Evolutionary conservation across 2,113 vertebrate species (phyloP).

Genomic region (Limanda limanda): DNA sequence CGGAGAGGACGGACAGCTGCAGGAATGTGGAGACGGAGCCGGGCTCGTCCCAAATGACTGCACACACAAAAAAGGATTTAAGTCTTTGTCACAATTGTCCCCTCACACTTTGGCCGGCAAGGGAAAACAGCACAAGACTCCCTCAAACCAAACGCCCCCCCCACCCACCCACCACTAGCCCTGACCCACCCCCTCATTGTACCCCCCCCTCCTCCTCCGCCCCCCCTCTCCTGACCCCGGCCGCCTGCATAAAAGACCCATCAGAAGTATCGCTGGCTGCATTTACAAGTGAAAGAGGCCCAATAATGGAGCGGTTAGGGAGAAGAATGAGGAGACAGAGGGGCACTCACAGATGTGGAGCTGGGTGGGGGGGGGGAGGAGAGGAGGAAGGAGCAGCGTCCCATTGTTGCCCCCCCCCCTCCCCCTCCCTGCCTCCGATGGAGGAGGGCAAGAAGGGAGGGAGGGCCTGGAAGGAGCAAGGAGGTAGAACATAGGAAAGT

Average conservation of each 20-base stretch:
- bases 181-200: constrained; percentile 56
- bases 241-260: constrained; percentile 81
- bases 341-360: constrained; percentile 98
- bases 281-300: constrained; percentile 95
- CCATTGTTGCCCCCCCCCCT: constrained; percentile 77
- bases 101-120: constrained; percentile 66
- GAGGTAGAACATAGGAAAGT: constrained; percentile 36
- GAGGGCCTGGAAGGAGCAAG: constrained; percentile 77
- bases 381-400: constrained; percentile 58
- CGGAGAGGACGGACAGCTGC: constrained; percentile 36
- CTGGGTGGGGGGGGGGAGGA: constrained; percentile 83
- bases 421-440: not conserved
- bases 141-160: constrained; percentile 27
- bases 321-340: constrained; percentile 93
- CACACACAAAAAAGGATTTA: constrained; percentile 83
- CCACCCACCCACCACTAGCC: constrained; percentile 20
- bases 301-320: constrained; percentile 96
- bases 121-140: constrained; percentile 59
- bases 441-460: constrained; percentile 81
- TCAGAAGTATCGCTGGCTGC: constrained; percentile 83
- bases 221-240: constrained; percentile 76
- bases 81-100: constrained; percentile 80
- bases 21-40: constrained; percentile 60
- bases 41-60: constrained; percentile 77
- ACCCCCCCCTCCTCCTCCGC: constrained; percentile 24